Conservation (phyloP, 2,888 invertebrate genomes). For the Teinopalpus imperialis region DNA sequence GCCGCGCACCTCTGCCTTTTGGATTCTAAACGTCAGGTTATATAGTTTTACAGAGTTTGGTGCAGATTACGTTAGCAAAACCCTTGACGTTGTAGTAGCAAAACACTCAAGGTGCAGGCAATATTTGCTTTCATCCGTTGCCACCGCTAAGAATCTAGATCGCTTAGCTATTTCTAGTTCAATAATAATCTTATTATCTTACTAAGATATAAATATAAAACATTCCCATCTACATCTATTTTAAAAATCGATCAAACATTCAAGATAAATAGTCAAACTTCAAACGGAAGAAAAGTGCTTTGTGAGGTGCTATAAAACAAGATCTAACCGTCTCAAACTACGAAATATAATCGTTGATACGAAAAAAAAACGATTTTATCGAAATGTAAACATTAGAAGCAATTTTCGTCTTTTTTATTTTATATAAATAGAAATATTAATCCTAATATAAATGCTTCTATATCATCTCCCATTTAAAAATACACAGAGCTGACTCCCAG, state of each 20-base stretch:
- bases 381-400: conserved; percentile 5
- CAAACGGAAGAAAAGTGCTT: conserved; percentile 17
- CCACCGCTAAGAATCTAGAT: conserved; percentile 16
- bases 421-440: conserved; percentile 17
- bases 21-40: background rate
- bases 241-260: conserved; percentile 21
- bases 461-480: conserved; percentile 31
- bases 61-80: conserved; percentile 2
- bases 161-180: conserved; percentile 19
- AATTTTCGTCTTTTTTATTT: conserved; percentile 7
- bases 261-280: conserved; percentile 19
- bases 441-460: conserved; percentile 20
- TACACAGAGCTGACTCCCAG: conserved; percentile 38
- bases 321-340: conserved; percentile 7
- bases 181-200: conserved; percentile 21
- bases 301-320: conserved; percentile 9
- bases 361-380: background rate
- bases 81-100: conserved; percentile 5
- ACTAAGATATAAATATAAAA: conserved; percentile 28
- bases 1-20: background rate
- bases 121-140: conserved; percentile 4
- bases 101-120: background rate
- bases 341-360: background rate
- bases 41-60: background rate
- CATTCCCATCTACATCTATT: conserved; percentile 24